These are phyloP conservation scores for Ceyx cyanopectus DNA, from an alignment of 2,113 vertebrate species.

Conservation along the genomic window DNA sequence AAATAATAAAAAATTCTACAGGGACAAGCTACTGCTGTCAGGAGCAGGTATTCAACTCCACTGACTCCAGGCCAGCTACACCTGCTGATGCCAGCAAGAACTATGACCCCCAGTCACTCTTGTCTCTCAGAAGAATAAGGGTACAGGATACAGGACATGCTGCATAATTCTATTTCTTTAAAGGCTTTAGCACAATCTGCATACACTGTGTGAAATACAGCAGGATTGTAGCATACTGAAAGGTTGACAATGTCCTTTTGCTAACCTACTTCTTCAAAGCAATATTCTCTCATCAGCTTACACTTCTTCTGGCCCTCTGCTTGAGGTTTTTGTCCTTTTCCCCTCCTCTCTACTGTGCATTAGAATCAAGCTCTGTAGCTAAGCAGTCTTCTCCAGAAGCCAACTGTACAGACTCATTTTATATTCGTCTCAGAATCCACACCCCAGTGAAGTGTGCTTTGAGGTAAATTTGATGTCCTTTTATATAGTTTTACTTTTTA, in stretches of 20 bases:
- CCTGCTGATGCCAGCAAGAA: conserved; percentile 27
- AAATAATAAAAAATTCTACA: background rate
- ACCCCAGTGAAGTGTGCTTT: conserved; percentile 3
- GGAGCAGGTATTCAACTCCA: background rate
- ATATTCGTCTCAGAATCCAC: conserved; percentile 52
- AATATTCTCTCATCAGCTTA: conserved; percentile 56
- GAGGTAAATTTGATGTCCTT: conserved; percentile 43
- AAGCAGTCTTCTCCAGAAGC: conserved; percentile 48
- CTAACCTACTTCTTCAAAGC: conserved; percentile 51
- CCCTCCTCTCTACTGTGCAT: conserved; percentile 28
- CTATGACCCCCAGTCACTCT: background rate
- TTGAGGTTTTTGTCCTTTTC: conserved; percentile 66
- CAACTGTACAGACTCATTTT: conserved; percentile 34
- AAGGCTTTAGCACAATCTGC: conserved; percentile 22
- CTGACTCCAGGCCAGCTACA: background rate
- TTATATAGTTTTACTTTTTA: conserved; percentile 11
- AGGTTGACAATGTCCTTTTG: conserved; percentile 46
- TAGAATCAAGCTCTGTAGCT: conserved; percentile 33
- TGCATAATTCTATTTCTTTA: conserved; percentile 3
- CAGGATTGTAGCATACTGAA: conserved; percentile 20
- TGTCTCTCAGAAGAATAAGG: background rate
- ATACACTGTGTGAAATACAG: background rate
- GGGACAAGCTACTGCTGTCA: background rate
- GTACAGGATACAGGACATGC: background rate
- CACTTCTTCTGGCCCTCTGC: conserved; percentile 52